Evolutionary conservation across 2,113 vertebrate genomes (phyloP).

Genomic region (Paratilapia polleni): DNA sequence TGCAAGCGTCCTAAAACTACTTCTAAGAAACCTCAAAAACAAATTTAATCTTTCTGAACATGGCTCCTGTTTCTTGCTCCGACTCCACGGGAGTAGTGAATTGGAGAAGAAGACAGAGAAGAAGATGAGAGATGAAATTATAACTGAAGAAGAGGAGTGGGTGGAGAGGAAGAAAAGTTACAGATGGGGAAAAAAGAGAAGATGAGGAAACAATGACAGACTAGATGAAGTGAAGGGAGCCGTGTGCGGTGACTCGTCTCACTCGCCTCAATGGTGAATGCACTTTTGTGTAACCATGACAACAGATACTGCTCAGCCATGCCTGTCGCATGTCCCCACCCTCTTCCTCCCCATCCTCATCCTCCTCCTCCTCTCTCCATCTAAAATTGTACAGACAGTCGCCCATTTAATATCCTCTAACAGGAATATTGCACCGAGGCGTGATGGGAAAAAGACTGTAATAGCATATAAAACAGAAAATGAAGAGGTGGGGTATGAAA

Average conservation of each 20-base stretch:
- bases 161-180: background rate
- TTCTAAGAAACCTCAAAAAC: background rate
- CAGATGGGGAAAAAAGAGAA: background rate
- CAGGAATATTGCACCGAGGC: background rate
- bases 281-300: constrained; percentile 65
- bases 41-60: background rate
- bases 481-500: background rate
- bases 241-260: constrained; percentile 15
- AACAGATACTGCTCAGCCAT: constrained; percentile 67
- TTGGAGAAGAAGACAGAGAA: background rate
- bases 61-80: background rate
- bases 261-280: constrained; percentile 22
- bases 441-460: background rate
- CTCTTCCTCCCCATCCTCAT: constrained; percentile 19
- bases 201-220: background rate
- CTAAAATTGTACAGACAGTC: background rate
- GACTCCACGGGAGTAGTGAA: background rate
- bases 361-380: constrained; percentile 1
- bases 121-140: background rate
- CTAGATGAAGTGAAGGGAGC: background rate
- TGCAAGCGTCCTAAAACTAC: background rate
- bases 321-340: constrained; percentile 29
- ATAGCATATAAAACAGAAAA: constrained; percentile 7
- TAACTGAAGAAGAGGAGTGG: background rate
- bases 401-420: constrained; percentile 16